Evolutionary conservation across 2,113 vertebrate species (phyloP).

Genomic region (Blennius ocellaris): DNA sequence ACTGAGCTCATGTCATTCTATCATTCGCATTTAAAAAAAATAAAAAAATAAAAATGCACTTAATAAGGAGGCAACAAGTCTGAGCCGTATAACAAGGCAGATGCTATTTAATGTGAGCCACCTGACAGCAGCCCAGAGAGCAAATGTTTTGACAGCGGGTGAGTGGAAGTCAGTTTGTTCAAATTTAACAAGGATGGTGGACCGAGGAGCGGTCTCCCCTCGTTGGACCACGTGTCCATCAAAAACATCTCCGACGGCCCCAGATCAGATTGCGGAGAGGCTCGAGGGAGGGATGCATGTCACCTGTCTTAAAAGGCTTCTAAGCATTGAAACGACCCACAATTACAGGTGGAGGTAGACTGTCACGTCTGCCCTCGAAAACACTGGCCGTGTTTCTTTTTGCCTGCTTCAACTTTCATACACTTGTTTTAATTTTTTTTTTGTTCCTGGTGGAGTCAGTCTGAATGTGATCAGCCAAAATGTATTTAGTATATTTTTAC

Average conservation of each 20-base stretch:
- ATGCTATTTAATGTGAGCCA: constrained; percentile 39
- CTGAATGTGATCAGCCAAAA: neutral
- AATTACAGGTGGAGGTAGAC: constrained; percentile 17
- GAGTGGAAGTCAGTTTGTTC: constrained; percentile 43
- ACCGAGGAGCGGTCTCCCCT: constrained; percentile 8
- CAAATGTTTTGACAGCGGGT: constrained; percentile 37
- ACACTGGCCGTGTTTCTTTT: neutral
- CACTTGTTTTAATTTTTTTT: neutral
- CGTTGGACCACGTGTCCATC: constrained; percentile 14
- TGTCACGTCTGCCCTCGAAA: constrained; percentile 1
- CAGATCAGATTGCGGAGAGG: constrained; percentile 39
- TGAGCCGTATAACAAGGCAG: constrained; percentile 45
- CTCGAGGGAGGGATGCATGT: constrained; percentile 4
- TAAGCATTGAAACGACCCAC: constrained; percentile 9
- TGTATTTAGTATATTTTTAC: neutral
- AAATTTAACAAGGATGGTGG: constrained; percentile 57
- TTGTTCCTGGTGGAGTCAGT: neutral
- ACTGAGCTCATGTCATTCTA: constrained; percentile 1
- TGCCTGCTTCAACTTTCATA: neutral
- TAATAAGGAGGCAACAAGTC: constrained; percentile 43
- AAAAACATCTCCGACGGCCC: neutral
- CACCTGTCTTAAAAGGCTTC: neutral
- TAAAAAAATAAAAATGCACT: constrained; percentile 18
- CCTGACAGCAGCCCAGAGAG: constrained; percentile 31
- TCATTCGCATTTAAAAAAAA: constrained; percentile 19